Conservation (phyloP, 35 echinoderm and acorn worm species). For the Acanthaster planci region DNA sequence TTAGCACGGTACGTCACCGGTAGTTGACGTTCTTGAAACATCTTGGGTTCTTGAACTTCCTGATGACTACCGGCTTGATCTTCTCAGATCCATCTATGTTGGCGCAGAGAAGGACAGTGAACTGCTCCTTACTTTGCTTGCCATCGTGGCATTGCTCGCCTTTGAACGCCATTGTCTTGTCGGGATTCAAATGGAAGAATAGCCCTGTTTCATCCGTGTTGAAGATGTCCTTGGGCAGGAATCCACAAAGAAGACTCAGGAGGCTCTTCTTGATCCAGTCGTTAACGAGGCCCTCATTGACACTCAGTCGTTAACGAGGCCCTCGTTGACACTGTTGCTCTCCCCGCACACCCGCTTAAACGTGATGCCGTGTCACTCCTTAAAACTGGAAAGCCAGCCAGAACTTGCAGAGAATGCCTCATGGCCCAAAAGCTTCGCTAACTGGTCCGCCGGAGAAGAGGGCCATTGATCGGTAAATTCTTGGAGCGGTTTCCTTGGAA, state of each 20-base stretch:
- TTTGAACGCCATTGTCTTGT: slow-evolving; percentile 15
- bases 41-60: slow-evolving; percentile 31
- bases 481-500: neutral
- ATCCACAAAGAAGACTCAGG: neutral
- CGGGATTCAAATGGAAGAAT: slow-evolving; percentile 43
- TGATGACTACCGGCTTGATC: slow-evolving; percentile 35
- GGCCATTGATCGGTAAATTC: neutral
- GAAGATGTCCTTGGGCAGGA: slow-evolving; percentile 16
- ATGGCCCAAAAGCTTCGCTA: slow-evolving; percentile 10
- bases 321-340: neutral
- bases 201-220: slow-evolving; percentile 41
- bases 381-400: slow-evolving; percentile 38
- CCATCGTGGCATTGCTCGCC: slow-evolving; percentile 12
- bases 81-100: slow-evolving; percentile 53
- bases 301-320: too few relatives aligned
- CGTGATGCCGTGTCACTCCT: slow-evolving; percentile 31
- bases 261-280: slow-evolving; percentile 18
- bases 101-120: slow-evolving; percentile 34
- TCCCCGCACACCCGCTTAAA: slow-evolving; percentile 10
- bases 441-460: neutral
- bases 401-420: slow-evolving; percentile 37
- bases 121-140: slow-evolving; percentile 46
- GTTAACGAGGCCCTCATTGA: neutral
- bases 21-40: neutral
- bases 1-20: slow-evolving; percentile 35